These are phyloP conservation scores for Neria commutata DNA, from an alignment of 2,888 invertebrate genomes.

Conservation along the genomic window DNA sequence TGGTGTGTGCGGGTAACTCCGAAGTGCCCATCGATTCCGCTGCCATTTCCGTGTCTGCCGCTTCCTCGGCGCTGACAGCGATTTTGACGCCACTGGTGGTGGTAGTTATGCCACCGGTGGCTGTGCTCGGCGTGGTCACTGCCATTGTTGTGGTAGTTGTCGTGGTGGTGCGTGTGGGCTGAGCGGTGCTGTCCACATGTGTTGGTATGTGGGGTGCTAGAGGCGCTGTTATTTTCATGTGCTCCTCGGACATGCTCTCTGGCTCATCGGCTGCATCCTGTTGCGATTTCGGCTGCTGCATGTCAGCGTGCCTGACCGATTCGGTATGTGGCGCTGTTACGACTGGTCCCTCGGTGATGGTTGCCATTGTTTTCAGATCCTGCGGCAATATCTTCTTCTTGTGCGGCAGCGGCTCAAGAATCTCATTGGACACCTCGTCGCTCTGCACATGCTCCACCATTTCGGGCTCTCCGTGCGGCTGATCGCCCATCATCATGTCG, in stretches of 20 bases:
- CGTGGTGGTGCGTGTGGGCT: constrained; percentile 14
- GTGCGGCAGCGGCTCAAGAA: constrained; percentile 56
- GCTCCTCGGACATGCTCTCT: neutral
- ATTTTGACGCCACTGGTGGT: constrained; percentile 4
- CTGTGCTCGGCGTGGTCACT: constrained; percentile 24
- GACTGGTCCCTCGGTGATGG: constrained; percentile 29
- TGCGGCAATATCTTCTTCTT: constrained; percentile 55
- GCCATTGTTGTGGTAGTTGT: constrained; percentile 23
- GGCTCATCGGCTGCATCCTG: constrained; percentile 21
- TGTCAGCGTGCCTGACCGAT: constrained; percentile 7
- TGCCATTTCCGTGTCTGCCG: constrained; percentile 11
- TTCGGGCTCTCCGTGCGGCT: constrained; percentile 41
- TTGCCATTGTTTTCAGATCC: constrained; percentile 49
- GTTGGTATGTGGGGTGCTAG: neutral
- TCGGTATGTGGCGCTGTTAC: constrained; percentile 4
- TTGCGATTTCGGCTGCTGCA: constrained; percentile 4
- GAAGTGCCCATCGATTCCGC: constrained; percentile 11
- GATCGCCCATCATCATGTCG: constrained; percentile 61
- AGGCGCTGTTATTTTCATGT: constrained; percentile 16
- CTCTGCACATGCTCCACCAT: constrained; percentile 29
- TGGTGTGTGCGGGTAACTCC: constrained; percentile 12
- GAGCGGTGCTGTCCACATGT: constrained; percentile 9
- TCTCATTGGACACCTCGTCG: constrained; percentile 54
- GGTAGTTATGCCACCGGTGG: constrained; percentile 21
- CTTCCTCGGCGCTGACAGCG: neutral